Evolutionary conservation across 2,113 vertebrate species (phyloP).

Genomic region (Todiramphus chloris): DNA sequence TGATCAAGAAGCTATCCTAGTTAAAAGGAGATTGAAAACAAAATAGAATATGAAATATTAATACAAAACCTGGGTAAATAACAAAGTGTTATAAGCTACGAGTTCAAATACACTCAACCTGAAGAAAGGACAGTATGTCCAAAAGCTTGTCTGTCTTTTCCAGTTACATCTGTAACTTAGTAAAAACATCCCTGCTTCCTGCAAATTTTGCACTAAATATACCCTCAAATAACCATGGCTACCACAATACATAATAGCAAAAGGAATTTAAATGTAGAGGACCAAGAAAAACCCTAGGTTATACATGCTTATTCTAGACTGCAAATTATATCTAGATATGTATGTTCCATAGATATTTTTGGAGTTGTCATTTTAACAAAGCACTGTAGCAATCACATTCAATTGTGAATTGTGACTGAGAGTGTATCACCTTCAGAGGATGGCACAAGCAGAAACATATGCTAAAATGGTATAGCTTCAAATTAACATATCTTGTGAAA

Average conservation of each 20-base stretch:
- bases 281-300: background rate
- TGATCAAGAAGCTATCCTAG: background rate
- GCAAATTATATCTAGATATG: background rate
- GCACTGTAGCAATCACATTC: background rate
- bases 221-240: background rate
- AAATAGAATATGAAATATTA: slow-evolving; percentile 13
- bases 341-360: background rate
- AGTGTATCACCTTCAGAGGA: background rate
- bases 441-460: background rate
- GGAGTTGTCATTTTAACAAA: background rate
- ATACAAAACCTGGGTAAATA: background rate
- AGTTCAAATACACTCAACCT: background rate
- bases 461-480: background rate
- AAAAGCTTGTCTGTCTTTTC: background rate
- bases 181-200: background rate
- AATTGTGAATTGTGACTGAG: background rate
- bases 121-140: background rate
- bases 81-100: background rate
- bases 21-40: slow-evolving; percentile 3
- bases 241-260: background rate
- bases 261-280: background rate
- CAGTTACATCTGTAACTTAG: background rate
- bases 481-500: background rate
- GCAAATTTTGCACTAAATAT: background rate
- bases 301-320: background rate